Evolutionary conservation across 1,140 invertebrate genomes (phyloP).

Genomic region (Delia radicum): DNA sequence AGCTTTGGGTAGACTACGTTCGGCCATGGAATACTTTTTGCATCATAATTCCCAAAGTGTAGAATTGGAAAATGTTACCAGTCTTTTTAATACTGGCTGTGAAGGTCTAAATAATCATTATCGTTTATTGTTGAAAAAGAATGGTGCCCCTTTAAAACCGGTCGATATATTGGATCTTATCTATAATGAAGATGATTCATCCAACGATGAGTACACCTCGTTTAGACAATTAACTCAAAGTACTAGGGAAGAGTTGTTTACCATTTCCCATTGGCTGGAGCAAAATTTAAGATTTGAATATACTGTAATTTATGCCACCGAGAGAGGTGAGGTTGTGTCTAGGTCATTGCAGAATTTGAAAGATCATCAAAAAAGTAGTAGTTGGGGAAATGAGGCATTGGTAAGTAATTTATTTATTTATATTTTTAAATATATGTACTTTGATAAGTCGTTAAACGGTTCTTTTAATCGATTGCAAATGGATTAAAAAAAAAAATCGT

Average conservation of each 20-base stretch:
- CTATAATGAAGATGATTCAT: constrained; percentile 77
- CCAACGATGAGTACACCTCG: constrained; percentile 57
- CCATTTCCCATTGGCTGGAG: constrained; percentile 82
- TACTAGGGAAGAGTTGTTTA: constrained; percentile 66
- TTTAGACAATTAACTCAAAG: constrained; percentile 51
- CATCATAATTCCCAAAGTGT: constrained; percentile 91
- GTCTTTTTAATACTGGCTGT: constrained; percentile 59
- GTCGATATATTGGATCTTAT: constrained; percentile 84
- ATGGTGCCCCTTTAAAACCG: constrained; percentile 84
- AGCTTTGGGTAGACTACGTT: constrained; percentile 81
- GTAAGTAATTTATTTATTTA: constrained; percentile 35
- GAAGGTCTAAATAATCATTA: constrained; percentile 79
- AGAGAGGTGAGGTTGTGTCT: constrained; percentile 74
- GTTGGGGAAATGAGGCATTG: constrained; percentile 63
- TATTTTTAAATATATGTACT: too few relatives aligned
- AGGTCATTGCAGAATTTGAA: constrained; percentile 75
- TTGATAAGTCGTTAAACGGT: too few relatives aligned
- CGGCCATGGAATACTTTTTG: constrained; percentile 89
- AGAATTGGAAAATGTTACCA: constrained; percentile 88
- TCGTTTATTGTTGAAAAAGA: constrained; percentile 78
- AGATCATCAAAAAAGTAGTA: constrained; percentile 78
- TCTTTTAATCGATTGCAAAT: too few relatives aligned
- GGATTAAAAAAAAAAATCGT: too few relatives aligned
- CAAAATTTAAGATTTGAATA: constrained; percentile 78
- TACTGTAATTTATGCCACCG: constrained; percentile 76